A percentile compares a stretch with the other conserved stretches of the same genome.
These are phyloP conservation scores for Crotalus viridis DNA, from an alignment of 2,113 vertebrate genomes.

Conservation along the genomic window DNA sequence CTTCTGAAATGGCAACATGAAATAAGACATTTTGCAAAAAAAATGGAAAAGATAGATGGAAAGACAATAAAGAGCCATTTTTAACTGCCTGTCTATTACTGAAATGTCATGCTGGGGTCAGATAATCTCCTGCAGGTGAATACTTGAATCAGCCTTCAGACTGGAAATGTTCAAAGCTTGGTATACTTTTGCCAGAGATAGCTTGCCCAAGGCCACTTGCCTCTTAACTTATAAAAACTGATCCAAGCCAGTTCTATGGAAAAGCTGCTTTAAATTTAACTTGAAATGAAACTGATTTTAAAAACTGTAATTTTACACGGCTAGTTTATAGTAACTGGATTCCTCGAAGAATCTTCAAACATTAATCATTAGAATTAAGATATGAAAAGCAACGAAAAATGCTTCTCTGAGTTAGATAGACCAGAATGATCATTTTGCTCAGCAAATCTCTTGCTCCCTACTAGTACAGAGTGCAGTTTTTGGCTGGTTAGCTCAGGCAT, in stretches of 20 bases:
- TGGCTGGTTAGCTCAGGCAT: neutral
- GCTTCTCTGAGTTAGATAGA: neutral
- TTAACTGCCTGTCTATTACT: neutral
- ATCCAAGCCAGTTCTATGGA: neutral
- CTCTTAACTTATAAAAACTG: neutral
- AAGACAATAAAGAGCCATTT: neutral
- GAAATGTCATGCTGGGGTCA: neutral
- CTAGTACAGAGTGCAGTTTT: slow-evolving; percentile 24
- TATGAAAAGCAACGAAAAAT: neutral
- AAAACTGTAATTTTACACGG: slow-evolving; percentile 10
- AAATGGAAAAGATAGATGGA: neutral
- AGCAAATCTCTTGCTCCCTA: slow-evolving; percentile 50
- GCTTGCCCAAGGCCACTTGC: neutral
- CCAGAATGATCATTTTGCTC: neutral
- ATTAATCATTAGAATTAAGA: slow-evolving; percentile 2
- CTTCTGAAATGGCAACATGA: neutral
- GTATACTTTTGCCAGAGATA: neutral
- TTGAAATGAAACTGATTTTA: neutral
- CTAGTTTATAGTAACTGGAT: slow-evolving; percentile 25
- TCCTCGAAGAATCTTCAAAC: slow-evolving; percentile 11
- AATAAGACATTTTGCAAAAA: neutral
- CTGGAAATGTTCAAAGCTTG: neutral
- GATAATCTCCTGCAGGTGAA: neutral
- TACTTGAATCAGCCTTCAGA: neutral
- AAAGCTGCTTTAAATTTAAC: neutral